A percentile compares a stretch with the other conserved stretches of the same genome.
Conservation (phyloP, 2,888 invertebrate genomes). For the Drosophila prolongata region DNA sequence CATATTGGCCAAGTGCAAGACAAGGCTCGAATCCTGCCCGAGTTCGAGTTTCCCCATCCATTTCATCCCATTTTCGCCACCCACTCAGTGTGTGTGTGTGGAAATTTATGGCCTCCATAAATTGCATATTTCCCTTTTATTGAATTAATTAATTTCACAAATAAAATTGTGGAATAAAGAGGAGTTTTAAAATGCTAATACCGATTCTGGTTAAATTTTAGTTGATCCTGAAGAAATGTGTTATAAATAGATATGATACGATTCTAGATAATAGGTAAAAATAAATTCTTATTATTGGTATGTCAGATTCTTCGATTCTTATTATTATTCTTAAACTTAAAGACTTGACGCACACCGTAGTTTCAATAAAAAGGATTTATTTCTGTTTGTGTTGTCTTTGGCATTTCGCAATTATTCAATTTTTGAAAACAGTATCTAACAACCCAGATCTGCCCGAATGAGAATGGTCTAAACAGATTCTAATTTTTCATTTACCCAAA, state of each 20-base stretch:
- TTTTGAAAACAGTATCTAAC: too few relatives aligned
- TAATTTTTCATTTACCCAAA: background rate
- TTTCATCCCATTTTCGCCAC: constrained; percentile 1
- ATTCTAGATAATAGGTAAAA: too few relatives aligned
- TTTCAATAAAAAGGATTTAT: too few relatives aligned
- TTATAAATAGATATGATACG: too few relatives aligned
- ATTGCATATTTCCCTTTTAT: constrained; percentile 66
- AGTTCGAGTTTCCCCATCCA: constrained; percentile 15
- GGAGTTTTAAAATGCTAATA: constrained; percentile 6
- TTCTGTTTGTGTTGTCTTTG: too few relatives aligned
- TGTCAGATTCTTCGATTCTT: too few relatives aligned
- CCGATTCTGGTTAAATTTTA: background rate
- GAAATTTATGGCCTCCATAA: constrained; percentile 68
- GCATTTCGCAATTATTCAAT: too few relatives aligned
- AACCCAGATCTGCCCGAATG: too few relatives aligned
- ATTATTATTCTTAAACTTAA: too few relatives aligned
- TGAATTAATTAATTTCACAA: constrained; percentile 70
- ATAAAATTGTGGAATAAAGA: constrained; percentile 53
- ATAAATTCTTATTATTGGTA: too few relatives aligned
- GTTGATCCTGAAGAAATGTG: too few relatives aligned
- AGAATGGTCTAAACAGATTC: too few relatives aligned
- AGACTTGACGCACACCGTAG: background rate
- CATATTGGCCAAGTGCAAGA: constrained; percentile 56
- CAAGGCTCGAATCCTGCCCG: constrained; percentile 22
- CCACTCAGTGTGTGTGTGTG: constrained; percentile 23